Percentiles rank a stretch among this genome's conserved stretches.
Evolutionary conservation across 2,888 invertebrate species (phyloP).

Genomic region (Marasmarcha lunaedactyla): DNA sequence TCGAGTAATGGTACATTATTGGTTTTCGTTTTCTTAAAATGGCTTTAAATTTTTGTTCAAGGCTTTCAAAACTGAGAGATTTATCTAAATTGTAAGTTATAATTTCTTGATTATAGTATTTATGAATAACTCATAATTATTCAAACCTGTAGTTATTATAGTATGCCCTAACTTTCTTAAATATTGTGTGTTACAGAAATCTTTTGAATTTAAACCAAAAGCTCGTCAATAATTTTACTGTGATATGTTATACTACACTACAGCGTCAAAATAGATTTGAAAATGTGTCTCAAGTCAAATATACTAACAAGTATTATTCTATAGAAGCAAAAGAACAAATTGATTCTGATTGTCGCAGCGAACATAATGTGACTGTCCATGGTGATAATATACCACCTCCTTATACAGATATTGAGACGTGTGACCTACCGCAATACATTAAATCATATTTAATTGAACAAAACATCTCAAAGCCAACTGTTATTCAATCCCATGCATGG

Average conservation of each 20-base stretch:
- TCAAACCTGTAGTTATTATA: neutral
- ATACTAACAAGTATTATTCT: constrained; percentile 28
- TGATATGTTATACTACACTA: neutral
- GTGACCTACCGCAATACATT: constrained; percentile 79
- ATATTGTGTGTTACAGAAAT: neutral
- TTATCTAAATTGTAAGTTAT: constrained; percentile 38
- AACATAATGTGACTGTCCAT: constrained; percentile 79
- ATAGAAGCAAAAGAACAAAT: constrained; percentile 30
- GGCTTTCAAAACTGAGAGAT: constrained; percentile 26
- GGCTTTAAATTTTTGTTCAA: constrained; percentile 30
- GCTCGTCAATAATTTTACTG: too few relatives aligned
- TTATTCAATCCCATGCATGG: constrained; percentile 88
- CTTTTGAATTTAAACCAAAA: neutral
- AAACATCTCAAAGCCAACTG: constrained; percentile 79
- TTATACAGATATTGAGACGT: constrained; percentile 79
- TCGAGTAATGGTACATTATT: too few relatives aligned
- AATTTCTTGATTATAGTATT: constrained; percentile 4
- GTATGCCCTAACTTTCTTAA: too few relatives aligned
- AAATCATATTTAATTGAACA: constrained; percentile 72
- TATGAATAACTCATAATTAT: constrained; percentile 7
- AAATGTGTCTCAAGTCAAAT: constrained; percentile 18
- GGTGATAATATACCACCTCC: constrained; percentile 80
- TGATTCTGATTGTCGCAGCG: constrained; percentile 74
- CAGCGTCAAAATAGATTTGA: constrained; percentile 15
- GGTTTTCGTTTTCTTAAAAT: too few relatives aligned